Evolutionary conservation across 2,797 vertebrate genomes (phyloP).

Genomic region (Mormyrus hasselquistii): DNA sequence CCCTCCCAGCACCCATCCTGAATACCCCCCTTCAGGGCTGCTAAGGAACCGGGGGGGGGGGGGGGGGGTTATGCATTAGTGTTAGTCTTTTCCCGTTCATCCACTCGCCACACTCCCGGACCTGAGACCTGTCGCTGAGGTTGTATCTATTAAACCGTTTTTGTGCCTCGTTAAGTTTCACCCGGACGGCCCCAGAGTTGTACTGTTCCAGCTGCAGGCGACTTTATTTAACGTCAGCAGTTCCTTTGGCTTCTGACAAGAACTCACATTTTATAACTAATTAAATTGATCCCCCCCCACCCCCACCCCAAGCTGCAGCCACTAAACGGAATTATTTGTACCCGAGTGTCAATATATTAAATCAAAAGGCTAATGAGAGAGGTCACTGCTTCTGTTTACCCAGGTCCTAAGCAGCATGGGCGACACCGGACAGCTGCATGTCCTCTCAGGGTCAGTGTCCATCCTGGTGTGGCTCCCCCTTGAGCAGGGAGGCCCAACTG

Average conservation of each 20-base stretch:
- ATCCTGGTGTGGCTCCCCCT: background rate
- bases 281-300: slow-evolving; percentile 93
- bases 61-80: slow-evolving; percentile 30
- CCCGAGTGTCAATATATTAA: slow-evolving; percentile 99
- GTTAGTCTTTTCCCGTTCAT: slow-evolving; percentile 67
- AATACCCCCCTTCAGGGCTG: background rate
- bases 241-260: slow-evolving; percentile 92
- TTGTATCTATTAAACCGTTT: slow-evolving; percentile 87
- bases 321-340: slow-evolving; percentile 99
- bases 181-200: slow-evolving; percentile 78
- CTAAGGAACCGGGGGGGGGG: background rate
- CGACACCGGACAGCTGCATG: slow-evolving; percentile 64
- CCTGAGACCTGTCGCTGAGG: slow-evolving; percentile 73
- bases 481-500: too few species aligned
- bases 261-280: slow-evolving; percentile 99
- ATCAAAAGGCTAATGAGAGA: slow-evolving; percentile 98
- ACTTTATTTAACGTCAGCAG: slow-evolving; percentile 98
- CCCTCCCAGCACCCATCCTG: background rate
- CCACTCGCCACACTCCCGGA: slow-evolving; percentile 84
- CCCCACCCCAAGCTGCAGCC: slow-evolving; percentile 74
- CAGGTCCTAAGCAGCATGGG: slow-evolving; percentile 75
- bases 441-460: slow-evolving; percentile 36
- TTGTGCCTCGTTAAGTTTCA: slow-evolving; percentile 97
- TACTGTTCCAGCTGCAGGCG: slow-evolving; percentile 88
- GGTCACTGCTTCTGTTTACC: slow-evolving; percentile 97